Percentiles rank a stretch among this genome's conserved stretches.
Evolutionary conservation across 2,797 vertebrate genomes (phyloP).

Genomic region (Halcyon chelicuti): DNA sequence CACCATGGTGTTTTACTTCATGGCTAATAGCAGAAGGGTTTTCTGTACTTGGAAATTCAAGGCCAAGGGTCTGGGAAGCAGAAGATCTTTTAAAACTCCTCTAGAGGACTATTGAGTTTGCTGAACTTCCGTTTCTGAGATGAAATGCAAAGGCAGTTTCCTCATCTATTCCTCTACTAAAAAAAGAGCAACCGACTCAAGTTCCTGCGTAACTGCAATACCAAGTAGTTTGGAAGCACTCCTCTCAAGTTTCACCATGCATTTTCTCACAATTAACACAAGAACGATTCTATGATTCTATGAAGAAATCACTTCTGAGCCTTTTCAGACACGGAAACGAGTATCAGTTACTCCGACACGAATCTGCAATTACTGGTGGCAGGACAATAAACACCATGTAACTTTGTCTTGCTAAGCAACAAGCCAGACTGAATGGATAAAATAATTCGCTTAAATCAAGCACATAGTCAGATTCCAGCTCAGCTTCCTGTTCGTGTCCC

Average conservation of each 20-base stretch:
- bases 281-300: too few relatives aligned
- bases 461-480: background rate
- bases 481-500: background rate
- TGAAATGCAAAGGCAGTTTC: background rate
- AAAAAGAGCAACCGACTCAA: background rate
- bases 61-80: background rate
- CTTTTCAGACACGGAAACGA: background rate
- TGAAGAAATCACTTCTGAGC: background rate
- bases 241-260: background rate
- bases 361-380: background rate
- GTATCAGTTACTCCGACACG: background rate
- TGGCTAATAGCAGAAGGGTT: background rate
- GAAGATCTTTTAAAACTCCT: background rate
- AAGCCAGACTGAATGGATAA: background rate
- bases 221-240: background rate
- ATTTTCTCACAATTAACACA: background rate
- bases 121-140: background rate
- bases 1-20: background rate
- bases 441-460: background rate
- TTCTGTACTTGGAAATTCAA: background rate
- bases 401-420: background rate
- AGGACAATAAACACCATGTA: background rate
- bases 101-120: background rate
- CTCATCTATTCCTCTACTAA: background rate
- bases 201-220: fast-evolving